Evolutionary conservation across 2,113 vertebrate genomes (phyloP), one percentile per base, ranked within the genome.

Genomic region (Ornithorhynchus anatinus): DNA sequence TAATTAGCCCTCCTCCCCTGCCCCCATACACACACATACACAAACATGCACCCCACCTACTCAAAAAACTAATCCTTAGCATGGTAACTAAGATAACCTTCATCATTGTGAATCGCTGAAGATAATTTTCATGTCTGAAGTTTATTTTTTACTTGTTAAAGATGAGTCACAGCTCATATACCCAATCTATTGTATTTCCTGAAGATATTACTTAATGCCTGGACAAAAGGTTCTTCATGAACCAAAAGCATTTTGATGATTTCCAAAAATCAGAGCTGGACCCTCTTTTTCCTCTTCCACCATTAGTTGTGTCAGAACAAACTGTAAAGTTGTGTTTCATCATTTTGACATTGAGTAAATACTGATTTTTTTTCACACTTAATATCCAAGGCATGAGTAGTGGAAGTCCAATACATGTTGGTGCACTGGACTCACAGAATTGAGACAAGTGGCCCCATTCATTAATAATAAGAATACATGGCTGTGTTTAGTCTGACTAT

Each of bases 151-250:
- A 67, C 45, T 81, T 84, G 54, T 59, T 75, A 75, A 79, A 80
- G 44, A 70, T 75, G 75, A 75, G 64, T 58, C 50, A 44, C 20
- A 53, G 31, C 40, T 70, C 60, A 79, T 75, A 58, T 45, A 75
- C 79, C 80, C 80, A 77, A 88, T 81, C 67, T 79, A 33, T 33
- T 45, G n/a, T 63, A 33, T 73, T 80, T 81, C 80, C 72, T 81
- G 64, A 68, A 79, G 78, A 80, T 68, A 82, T 65, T 50, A 23
- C 37, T 57, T 80, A 61, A 81, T 85, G 75, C 69, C 53, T 75
- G 19, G 43, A 59, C 69, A 33, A 72, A 36, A 54, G 61, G 27
- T 48, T 77, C 81, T 81, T 81, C 78, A 78, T 80, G 53, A 11
- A 64, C 37, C 42, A 22, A 67, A 76, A 77, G 16, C 2, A 72